Conservation (phyloP, 2,888 invertebrate genomes). For the Augiades crinisus region DNA sequence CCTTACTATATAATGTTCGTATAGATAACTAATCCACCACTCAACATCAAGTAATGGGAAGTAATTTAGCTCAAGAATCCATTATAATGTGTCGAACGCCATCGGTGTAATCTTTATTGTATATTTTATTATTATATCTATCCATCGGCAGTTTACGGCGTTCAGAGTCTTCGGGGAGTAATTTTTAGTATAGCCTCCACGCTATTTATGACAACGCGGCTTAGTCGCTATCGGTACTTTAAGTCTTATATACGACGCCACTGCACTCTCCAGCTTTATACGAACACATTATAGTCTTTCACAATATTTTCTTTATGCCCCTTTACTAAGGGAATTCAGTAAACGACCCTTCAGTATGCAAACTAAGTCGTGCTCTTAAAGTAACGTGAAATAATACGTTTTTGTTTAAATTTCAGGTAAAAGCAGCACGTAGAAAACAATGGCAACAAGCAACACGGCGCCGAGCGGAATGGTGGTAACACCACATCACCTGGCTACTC, state of each 20-base stretch:
- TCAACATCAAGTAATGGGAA: no score
- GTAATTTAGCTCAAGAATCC: neutral
- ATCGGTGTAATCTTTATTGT: constrained; percentile 54
- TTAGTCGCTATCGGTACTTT: constrained; percentile 59
- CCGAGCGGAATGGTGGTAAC: constrained; percentile 67
- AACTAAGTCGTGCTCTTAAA: neutral
- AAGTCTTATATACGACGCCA: constrained; percentile 49
- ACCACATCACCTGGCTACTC: constrained; percentile 68
- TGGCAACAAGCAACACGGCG: constrained; percentile 52
- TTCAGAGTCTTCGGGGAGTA: constrained; percentile 52
- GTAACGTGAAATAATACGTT: neutral
- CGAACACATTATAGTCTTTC: constrained; percentile 6
- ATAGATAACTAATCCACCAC: no score
- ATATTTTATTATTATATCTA: constrained; percentile 47
- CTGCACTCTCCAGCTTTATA: constrained; percentile 6
- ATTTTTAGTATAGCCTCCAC: constrained; percentile 55
- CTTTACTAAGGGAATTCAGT: neutral
- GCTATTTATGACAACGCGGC: constrained; percentile 39
- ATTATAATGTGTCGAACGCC: constrained; percentile 31
- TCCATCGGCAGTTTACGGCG: constrained; percentile 55
- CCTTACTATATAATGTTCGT: no score
- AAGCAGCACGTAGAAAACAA: constrained; percentile 21
- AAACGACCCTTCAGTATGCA: neutral
- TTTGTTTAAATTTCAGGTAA: neutral
- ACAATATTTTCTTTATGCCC: neutral